Conservation (phyloP, 1,140 invertebrate genomes). For the Spodoptera litura region DNA sequence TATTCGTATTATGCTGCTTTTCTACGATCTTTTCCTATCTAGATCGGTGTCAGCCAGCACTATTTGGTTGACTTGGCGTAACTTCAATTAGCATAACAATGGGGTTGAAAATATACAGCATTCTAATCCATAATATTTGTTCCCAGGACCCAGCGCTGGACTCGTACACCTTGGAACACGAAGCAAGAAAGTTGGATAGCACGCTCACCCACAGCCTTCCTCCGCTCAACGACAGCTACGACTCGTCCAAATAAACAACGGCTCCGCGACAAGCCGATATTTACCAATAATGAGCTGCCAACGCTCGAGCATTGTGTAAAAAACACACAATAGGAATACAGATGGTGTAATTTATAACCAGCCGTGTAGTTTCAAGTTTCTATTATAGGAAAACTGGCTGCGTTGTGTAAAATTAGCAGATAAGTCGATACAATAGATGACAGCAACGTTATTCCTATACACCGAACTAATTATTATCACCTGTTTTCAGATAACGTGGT, state of each 20-base stretch:
- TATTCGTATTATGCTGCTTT: too few relatives aligned
- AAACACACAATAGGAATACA: constrained; percentile 42
- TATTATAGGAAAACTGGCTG: constrained; percentile 43
- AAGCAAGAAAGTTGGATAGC: constrained; percentile 93
- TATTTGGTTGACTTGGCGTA: too few relatives aligned
- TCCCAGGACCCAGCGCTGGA: constrained; percentile 91
- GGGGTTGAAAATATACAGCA: too few relatives aligned
- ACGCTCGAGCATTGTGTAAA: constrained; percentile 30
- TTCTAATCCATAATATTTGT: not conserved
- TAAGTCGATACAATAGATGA: constrained; percentile 36
- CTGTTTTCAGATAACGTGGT: constrained; percentile 12
- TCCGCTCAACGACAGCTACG: constrained; percentile 85
- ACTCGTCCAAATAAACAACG: constrained; percentile 76
- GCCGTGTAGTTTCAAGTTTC: constrained; percentile 40
- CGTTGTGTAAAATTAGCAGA: constrained; percentile 36
- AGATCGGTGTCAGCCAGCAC: too few relatives aligned
- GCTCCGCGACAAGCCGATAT: constrained; percentile 5
- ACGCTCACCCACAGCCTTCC: constrained; percentile 88
- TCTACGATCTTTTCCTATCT: too few relatives aligned
- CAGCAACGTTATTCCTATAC: constrained; percentile 29
- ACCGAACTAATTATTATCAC: constrained; percentile 32
- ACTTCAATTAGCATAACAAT: too few relatives aligned
- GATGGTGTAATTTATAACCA: constrained; percentile 45
- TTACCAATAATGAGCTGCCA: constrained; percentile 39
- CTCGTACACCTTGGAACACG: constrained; percentile 93